Evolutionary conservation across 2,888 invertebrate genomes (phyloP).

Genomic region (Stenodema calcarata): DNA sequence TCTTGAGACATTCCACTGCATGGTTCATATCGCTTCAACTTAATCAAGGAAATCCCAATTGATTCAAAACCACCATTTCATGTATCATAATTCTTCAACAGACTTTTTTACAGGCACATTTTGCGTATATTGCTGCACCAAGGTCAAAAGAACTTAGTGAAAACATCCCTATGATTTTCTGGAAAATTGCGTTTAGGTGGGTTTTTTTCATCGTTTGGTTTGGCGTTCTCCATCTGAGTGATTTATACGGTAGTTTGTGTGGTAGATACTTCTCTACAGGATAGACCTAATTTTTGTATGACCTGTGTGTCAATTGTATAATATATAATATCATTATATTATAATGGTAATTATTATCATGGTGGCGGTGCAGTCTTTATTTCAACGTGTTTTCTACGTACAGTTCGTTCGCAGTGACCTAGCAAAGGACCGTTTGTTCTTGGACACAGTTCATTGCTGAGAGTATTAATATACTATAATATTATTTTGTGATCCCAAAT

Average conservation of each 20-base stretch:
- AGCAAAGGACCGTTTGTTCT: too few species aligned
- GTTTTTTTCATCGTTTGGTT: background rate
- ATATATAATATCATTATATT: background rate
- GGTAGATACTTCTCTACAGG: background rate
- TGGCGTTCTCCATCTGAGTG: background rate
- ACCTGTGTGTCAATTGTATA: background rate
- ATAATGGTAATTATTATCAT: background rate
- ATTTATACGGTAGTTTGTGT: background rate
- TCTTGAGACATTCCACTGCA: too few species aligned
- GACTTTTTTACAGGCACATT: background rate
- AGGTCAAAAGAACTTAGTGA: background rate
- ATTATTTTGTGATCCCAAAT: too few species aligned
- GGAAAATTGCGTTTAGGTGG: background rate
- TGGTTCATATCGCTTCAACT: too few species aligned
- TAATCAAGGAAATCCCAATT: too few species aligned
- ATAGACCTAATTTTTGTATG: background rate
- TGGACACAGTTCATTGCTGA: too few species aligned
- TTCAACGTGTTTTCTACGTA: background rate
- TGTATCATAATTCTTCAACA: background rate
- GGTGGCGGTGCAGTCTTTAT: background rate
- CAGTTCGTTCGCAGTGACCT: too few species aligned
- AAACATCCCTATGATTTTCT: constrained; percentile 19
- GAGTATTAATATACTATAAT: too few species aligned
- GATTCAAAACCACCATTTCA: too few species aligned
- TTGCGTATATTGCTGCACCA: background rate